phyloP scores from a whole-genome alignment of 1,140 invertebrate species.

The Diploscapter pachys region DNA sequence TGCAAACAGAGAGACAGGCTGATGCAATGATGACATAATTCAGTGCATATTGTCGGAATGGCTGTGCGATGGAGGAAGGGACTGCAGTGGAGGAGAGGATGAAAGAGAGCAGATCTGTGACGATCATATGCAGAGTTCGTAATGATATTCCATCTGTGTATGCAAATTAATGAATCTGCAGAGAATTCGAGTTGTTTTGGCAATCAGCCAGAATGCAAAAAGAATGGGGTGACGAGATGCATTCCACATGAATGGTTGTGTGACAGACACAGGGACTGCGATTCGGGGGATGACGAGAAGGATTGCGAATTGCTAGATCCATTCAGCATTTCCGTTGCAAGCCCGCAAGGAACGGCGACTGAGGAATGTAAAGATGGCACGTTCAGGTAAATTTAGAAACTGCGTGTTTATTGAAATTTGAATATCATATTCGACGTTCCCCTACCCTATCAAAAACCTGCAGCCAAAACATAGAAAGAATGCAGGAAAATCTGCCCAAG shows the following conservation, averaged over 20 bases:
- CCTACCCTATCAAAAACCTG: no score
- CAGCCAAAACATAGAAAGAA: no score
- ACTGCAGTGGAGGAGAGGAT: constrained; percentile 14
- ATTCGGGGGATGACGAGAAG: constrained; percentile 16
- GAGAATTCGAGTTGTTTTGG: constrained; percentile 13
- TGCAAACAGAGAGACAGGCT: no score
- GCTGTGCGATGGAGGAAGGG: constrained; percentile 18
- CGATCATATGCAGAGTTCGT: constrained; percentile 16
- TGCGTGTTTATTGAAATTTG: no score
- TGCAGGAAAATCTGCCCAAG: no score
- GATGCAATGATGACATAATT: no score
- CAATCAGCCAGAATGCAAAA: constrained; percentile 17
- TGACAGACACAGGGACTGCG: constrained; percentile 16
- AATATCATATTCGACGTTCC: no score
- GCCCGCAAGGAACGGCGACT: no score
- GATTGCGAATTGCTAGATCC: constrained; percentile 8
- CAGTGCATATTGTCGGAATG: constrained; percentile 13
- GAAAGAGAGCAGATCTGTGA: constrained; percentile 16
- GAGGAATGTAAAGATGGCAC: no score
- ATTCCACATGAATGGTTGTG: constrained; percentile 16
- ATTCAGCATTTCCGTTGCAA: background rate
- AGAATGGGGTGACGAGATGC: constrained; percentile 8
- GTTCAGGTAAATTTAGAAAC: no score
- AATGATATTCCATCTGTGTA: background rate
- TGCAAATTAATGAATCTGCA: constrained; percentile 2